Conservation (phyloP, 1,140 invertebrate species). For the Saccostrea cuccullata region DNA sequence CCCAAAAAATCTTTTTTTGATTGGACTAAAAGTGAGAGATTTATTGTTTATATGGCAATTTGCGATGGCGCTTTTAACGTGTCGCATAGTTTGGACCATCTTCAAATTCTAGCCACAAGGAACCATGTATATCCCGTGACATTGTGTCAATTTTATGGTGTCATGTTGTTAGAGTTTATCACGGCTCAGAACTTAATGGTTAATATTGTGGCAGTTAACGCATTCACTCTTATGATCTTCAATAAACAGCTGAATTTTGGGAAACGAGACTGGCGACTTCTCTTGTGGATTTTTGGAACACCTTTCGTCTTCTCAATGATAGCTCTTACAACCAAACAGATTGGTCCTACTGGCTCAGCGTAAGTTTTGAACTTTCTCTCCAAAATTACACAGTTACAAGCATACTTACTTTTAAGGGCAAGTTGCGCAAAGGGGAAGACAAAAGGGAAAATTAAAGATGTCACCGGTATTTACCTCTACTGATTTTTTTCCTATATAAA, state of each 20-base stretch:
- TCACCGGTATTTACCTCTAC: too few relatives aligned
- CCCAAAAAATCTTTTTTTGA: constrained; percentile 31
- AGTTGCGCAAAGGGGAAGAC: too few relatives aligned
- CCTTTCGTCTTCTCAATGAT: constrained; percentile 42
- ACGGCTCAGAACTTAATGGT: constrained; percentile 53
- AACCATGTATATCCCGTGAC: constrained; percentile 33
- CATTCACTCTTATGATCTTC: constrained; percentile 51
- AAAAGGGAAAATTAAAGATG: too few relatives aligned
- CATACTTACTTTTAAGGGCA: neutral
- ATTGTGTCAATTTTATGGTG: constrained; percentile 52
- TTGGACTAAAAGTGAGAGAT: constrained; percentile 52
- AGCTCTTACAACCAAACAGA: constrained; percentile 24
- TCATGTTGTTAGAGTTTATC: constrained; percentile 51
- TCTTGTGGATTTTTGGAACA: constrained; percentile 47
- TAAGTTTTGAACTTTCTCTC: constrained; percentile 35
- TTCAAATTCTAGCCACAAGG: constrained; percentile 44
- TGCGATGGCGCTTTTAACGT: constrained; percentile 54
- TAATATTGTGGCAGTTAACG: constrained; percentile 52
- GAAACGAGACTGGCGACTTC: constrained; percentile 43
- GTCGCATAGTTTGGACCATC: constrained; percentile 51
- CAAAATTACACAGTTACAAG: neutral
- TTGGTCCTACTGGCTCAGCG: constrained; percentile 54
- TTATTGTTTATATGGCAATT: constrained; percentile 53
- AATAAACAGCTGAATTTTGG: constrained; percentile 47
- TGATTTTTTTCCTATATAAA: too few relatives aligned